A percentile compares a stretch with the other conserved stretches of the same genome.
phyloP scores from a whole-genome alignment of 1,140 invertebrate species.

The Berghia stephanieae region DNA sequence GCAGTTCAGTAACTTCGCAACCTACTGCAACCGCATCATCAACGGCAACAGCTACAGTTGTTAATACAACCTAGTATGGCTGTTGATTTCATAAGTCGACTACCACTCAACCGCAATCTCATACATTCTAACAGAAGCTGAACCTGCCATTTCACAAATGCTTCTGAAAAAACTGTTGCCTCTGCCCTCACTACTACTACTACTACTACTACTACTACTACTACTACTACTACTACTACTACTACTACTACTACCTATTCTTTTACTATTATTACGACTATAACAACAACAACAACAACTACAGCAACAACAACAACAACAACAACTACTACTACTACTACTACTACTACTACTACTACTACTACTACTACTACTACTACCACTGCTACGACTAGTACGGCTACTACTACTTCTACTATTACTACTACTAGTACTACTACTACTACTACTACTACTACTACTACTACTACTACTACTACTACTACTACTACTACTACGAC shows the following conservation, averaged over 20 bases:
- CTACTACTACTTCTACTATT: slow-evolving; percentile 12
- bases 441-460: slow-evolving; percentile 15
- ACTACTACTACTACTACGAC: slow-evolving; percentile 17
- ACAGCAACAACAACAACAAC: neutral
- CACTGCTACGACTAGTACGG: neutral
- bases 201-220: too few relatives aligned
- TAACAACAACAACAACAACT: neutral
- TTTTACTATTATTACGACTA: too few relatives aligned
- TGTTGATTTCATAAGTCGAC: neutral
- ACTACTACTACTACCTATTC: too few relatives aligned
- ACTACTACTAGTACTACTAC: slow-evolving; percentile 12
- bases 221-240: too few relatives aligned
- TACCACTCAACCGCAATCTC: too few relatives aligned
- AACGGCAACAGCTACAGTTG: neutral
- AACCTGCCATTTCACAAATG: too few relatives aligned
- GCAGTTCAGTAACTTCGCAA: too few relatives aligned
- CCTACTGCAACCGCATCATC: neutral
- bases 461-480: slow-evolving; percentile 12
- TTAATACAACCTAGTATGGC: neutral
- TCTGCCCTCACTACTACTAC: too few relatives aligned
- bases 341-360: neutral
- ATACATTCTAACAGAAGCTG: neutral
- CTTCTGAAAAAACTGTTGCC: too few relatives aligned
- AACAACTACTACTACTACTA: neutral
- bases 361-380: neutral